Evolutionary conservation across 2,797 vertebrate species (phyloP).

Genomic region (Pampus argenteus): DNA sequence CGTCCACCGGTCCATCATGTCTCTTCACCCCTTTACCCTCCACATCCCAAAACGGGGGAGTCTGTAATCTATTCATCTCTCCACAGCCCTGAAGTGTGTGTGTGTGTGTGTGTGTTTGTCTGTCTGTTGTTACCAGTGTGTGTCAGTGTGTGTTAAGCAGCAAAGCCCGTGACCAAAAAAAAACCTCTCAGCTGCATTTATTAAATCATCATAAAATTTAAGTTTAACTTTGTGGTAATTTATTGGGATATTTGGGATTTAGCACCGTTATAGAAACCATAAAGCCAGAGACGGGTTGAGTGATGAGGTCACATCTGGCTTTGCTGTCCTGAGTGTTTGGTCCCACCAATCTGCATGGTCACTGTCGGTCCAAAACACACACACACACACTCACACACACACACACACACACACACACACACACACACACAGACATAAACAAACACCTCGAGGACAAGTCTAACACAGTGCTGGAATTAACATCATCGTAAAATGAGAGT

Average conservation of each 20-base stretch:
- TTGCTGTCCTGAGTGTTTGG: slow-evolving; percentile 41
- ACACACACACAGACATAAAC: neutral
- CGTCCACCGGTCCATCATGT: slow-evolving; percentile 36
- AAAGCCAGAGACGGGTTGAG: slow-evolving; percentile 9
- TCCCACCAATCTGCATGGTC: slow-evolving; percentile 78
- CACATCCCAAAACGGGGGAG: slow-evolving; percentile 13
- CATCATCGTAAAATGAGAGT: too few relatives aligned
- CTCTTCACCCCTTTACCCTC: slow-evolving; percentile 53
- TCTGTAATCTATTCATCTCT: slow-evolving; percentile 53
- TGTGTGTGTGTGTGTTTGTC: slow-evolving; percentile 5
- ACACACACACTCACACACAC: neutral
- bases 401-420: neutral
- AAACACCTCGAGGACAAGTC: slow-evolving; percentile 13
- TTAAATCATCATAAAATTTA: too few relatives aligned
- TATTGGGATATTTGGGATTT: too few relatives aligned
- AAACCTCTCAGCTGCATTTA: slow-evolving; percentile 23
- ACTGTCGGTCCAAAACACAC: slow-evolving; percentile 51
- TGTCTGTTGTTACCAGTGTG: slow-evolving; percentile 19
- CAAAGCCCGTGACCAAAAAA: slow-evolving; percentile 42
- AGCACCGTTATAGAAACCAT: neutral
- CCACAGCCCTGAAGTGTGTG: slow-evolving; percentile 46
- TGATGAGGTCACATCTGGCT: slow-evolving; percentile 50
- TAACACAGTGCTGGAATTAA: slow-evolving; percentile 47
- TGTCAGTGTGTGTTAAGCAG: slow-evolving; percentile 53
- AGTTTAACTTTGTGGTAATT: too few relatives aligned